These are phyloP conservation scores for Siniperca obscura DNA, from an alignment of 2,797 vertebrate species.

Conservation along the genomic window DNA sequence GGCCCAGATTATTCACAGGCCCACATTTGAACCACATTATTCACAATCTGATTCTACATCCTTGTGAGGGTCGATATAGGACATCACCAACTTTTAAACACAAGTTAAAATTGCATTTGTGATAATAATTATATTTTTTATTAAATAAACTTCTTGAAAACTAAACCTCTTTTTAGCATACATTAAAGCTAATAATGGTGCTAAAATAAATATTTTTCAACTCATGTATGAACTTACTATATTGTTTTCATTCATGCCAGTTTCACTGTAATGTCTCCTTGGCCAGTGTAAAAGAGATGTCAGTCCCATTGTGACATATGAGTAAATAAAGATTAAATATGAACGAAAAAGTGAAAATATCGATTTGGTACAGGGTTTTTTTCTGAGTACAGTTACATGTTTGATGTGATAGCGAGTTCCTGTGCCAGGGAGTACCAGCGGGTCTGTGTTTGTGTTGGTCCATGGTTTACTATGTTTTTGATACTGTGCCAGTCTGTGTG, in stretches of 20 bases:
- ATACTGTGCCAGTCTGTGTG: slow-evolving; percentile 70
- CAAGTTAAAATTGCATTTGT: not conserved
- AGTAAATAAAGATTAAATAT: slow-evolving; percentile 74
- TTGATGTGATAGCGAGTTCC: slow-evolving; percentile 64
- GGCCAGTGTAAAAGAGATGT: slow-evolving; percentile 69
- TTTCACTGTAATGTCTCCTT: slow-evolving; percentile 47
- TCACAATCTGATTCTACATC: not conserved
- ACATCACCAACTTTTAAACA: not conserved
- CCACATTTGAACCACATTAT: slow-evolving; percentile 12
- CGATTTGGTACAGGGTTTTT: slow-evolving; percentile 68
- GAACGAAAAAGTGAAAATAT: slow-evolving; percentile 66
- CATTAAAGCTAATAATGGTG: slow-evolving; percentile 5
- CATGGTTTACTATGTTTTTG: slow-evolving; percentile 69
- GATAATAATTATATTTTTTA: not conserved
- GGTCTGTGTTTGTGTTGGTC: slow-evolving; percentile 68
- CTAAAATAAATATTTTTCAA: slow-evolving; percentile 7
- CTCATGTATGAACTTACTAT: slow-evolving; percentile 34
- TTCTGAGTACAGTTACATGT: slow-evolving; percentile 61
- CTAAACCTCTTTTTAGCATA: not conserved
- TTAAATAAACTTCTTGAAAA: not conserved
- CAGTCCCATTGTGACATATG: slow-evolving; percentile 58
- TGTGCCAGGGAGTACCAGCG: slow-evolving; percentile 72
- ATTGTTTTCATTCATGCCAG: slow-evolving; percentile 62
- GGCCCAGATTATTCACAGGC: slow-evolving; percentile 24
- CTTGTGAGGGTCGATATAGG: not conserved